phyloP scores from a whole-genome alignment of 2,113 vertebrate genomes.

The Labeo catla region DNA sequence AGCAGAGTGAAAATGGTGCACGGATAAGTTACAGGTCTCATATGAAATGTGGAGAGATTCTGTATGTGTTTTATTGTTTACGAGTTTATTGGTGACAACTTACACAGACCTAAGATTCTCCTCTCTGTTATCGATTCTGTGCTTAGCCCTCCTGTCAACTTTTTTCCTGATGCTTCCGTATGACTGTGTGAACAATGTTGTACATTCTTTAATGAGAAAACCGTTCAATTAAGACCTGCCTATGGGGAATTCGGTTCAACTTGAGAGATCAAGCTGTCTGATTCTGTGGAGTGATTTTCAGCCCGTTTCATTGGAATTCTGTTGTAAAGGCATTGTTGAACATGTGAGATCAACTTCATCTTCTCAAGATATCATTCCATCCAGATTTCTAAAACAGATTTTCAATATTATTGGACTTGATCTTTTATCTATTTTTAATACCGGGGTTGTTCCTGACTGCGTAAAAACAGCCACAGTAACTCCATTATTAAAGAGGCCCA shows the following conservation, averaged over 20 bases:
- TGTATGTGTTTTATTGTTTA: neutral
- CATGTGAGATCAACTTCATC: too few species aligned
- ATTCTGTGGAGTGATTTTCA: neutral
- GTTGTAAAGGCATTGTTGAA: too few species aligned
- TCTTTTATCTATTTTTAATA: too few species aligned
- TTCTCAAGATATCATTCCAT: too few species aligned
- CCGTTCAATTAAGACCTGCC: neutral
- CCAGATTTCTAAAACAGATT: too few species aligned
- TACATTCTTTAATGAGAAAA: neutral
- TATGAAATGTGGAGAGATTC: too few species aligned
- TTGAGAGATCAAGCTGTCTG: neutral
- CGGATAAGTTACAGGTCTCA: too few species aligned
- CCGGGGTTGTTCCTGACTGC: too few species aligned
- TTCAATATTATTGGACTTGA: too few species aligned
- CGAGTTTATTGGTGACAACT: neutral
- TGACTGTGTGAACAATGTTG: neutral
- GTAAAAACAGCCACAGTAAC: neutral
- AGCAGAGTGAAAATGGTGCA: too few species aligned
- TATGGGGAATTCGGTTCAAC: neutral
- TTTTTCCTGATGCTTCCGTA: neutral
- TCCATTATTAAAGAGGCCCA: neutral
- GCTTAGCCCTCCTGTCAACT: neutral
- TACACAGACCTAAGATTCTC: neutral
- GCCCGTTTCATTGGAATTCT: neutral
- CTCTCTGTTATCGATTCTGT: neutral